Base-by-base conservation (phyloP, 2,888 invertebrate genomes). In the Dioctria rufipes region DNA sequence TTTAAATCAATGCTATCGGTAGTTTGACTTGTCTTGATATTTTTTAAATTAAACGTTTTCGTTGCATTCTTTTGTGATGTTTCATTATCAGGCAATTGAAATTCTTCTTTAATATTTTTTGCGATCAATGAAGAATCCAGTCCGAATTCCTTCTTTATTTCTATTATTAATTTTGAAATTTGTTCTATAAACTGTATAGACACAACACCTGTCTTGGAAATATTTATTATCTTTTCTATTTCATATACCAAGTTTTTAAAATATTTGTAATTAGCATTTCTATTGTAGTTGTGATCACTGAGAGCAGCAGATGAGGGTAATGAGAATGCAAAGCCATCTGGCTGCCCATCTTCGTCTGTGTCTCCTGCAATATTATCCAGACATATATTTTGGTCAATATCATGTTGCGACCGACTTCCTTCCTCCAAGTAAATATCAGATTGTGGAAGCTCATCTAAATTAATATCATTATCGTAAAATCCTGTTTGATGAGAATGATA, bases 201-300 rank as follows among this genome's bases (percentile, higher is more conserved):
- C 25, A 25, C 25, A 25, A 1, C 25, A 25, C 25, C 25, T 25
- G 25, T 25, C 2, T 25, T 25, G 25, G 25, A 25, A 25, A 25
- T 25, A 25, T 25, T 25, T 25, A 25, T 25, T 25, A 25, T 25
- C 25, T 25, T 25, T 25, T 25, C 25, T 25, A 25, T 25, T 25
- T 25, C 25, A 25, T 25, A 2, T 25, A 25, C 25, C 25, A 25
- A 8, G 11, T 54, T 54, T 54, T 54, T 54, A n/a, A n/a, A 4
- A 54, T 54, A 8, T 54, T 8, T 11, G n/a, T 54, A 54, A n/a
- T 25, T 11, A 11, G 8, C 9, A 4, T n/a, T 54, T 8, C 43
- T 73, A 25, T 11, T 61, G 11, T 77, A 77, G 63, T 77, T 77
- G 46, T 77, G 77, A 46, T 77, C 77, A 49, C 63, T 63, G 46